phyloP scores from a whole-genome alignment of 1,140 invertebrate species.

The Euwallacea similis region DNA sequence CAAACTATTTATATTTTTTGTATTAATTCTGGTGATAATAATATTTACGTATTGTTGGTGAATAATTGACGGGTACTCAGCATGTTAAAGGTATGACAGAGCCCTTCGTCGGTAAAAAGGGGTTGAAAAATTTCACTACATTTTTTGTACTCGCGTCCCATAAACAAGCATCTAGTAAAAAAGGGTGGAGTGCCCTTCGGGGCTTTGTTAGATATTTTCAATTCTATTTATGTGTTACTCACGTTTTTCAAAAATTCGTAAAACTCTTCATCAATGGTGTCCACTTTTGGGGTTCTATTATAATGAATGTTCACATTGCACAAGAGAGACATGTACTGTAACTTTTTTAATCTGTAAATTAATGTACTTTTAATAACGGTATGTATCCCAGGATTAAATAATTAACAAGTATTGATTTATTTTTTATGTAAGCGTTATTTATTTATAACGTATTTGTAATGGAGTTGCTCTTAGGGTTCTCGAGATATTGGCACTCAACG shows the following conservation, averaged over 20 bases:
- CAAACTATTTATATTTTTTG: background rate
- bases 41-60: conserved; percentile 54
- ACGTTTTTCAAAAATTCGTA: conserved; percentile 37
- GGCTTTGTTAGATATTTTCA: too few relatives aligned
- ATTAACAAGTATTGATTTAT: too few relatives aligned
- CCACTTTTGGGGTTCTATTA: conserved; percentile 32
- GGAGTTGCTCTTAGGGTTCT: too few relatives aligned
- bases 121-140: conserved; percentile 61
- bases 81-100: conserved; percentile 70
- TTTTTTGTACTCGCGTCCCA: conserved; percentile 34
- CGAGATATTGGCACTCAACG: too few relatives aligned
- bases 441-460: too few relatives aligned
- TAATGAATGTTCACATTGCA: conserved; percentile 33
- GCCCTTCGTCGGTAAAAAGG: conserved; percentile 67
- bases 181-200: conserved; percentile 34
- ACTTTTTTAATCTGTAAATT: conserved; percentile 51
- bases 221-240: background rate
- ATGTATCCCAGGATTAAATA: background rate
- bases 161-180: conserved; percentile 40
- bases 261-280: conserved; percentile 36
- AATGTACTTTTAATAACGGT: background rate
- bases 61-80: conserved; percentile 60
- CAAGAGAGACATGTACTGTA: conserved; percentile 43
- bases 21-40: background rate
- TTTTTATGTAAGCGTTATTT: too few relatives aligned